Evolutionary conservation across 2,113 vertebrate genomes (phyloP).

Genomic region (Mobula birostris): DNA sequence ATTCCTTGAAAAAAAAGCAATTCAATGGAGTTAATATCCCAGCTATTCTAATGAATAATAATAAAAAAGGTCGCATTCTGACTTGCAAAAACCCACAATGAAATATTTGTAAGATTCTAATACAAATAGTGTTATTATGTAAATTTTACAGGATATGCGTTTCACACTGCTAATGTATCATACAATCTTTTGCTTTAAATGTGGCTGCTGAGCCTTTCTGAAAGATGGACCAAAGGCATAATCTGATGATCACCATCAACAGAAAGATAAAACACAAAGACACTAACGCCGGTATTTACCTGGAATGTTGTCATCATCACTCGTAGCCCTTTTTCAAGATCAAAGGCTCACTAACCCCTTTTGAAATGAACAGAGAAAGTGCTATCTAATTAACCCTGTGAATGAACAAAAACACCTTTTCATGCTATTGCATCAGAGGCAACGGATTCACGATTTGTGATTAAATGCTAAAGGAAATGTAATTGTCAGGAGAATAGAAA

Average conservation of each 20-base stretch:
- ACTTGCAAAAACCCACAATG: not conserved
- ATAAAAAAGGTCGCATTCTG: not conserved
- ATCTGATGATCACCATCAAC: not conserved
- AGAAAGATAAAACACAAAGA: not conserved
- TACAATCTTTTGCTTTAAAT: not conserved
- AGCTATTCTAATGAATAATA: not conserved
- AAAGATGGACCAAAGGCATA: not conserved
- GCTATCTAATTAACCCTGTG: not conserved
- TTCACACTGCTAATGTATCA: not conserved
- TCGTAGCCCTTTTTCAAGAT: not conserved
- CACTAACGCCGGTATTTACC: not conserved
- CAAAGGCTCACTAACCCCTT: not conserved
- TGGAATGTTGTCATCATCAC: not conserved
- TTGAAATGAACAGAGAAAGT: not conserved
- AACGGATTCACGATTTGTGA: not conserved
- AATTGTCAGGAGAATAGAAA: no score
- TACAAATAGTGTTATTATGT: not conserved
- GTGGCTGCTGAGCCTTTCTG: not conserved
- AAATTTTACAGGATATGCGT: not conserved
- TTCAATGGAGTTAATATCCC: not conserved
- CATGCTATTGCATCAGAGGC: not conserved
- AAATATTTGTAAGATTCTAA: constrained; percentile 14
- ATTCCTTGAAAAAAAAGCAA: not conserved
- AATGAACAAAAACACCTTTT: not conserved
- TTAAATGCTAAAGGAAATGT: not conserved